phyloP scores from a whole-genome alignment of 2,888 invertebrate genomes.

The Papilio demoleus region DNA sequence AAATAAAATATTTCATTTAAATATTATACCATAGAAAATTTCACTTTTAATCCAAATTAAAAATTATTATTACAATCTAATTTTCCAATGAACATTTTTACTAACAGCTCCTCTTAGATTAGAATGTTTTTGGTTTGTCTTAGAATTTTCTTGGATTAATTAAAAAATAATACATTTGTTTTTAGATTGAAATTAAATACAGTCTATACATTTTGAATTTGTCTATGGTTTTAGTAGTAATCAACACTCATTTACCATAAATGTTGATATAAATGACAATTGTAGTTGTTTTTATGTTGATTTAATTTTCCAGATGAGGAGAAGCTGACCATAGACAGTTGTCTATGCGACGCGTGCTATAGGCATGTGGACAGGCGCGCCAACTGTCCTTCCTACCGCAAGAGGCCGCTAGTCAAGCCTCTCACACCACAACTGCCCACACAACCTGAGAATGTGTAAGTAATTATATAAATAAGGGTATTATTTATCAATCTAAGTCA shows the following conservation, averaged over 20 bases:
- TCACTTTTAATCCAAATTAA: too few relatives aligned
- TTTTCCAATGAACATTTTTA: too few relatives aligned
- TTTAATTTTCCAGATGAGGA: constrained; percentile 85
- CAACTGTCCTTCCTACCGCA: constrained; percentile 87
- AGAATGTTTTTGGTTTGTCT: too few relatives aligned
- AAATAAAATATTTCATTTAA: too few relatives aligned
- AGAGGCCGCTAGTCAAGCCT: constrained; percentile 73
- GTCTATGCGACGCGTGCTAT: constrained; percentile 94
- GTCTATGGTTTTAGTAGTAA: neutral
- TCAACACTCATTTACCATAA: constrained; percentile 3
- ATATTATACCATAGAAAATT: too few relatives aligned
- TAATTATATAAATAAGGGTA: neutral
- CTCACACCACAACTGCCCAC: constrained; percentile 45
- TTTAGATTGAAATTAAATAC: too few relatives aligned
- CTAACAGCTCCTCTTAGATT: too few relatives aligned
- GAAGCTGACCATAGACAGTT: constrained; percentile 92
- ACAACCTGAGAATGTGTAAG: constrained; percentile 32
- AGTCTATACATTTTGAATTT: neutral
- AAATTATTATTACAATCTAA: too few relatives aligned
- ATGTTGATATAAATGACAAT: neutral
- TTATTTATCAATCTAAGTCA: too few relatives aligned
- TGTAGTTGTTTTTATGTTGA: neutral
- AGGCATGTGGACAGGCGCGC: constrained; percentile 93
- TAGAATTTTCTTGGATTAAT: too few relatives aligned
- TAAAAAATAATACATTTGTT: too few relatives aligned